phyloP scores from a whole-genome alignment of 2,797 vertebrate species.

The Peromyscus eremicus region DNA sequence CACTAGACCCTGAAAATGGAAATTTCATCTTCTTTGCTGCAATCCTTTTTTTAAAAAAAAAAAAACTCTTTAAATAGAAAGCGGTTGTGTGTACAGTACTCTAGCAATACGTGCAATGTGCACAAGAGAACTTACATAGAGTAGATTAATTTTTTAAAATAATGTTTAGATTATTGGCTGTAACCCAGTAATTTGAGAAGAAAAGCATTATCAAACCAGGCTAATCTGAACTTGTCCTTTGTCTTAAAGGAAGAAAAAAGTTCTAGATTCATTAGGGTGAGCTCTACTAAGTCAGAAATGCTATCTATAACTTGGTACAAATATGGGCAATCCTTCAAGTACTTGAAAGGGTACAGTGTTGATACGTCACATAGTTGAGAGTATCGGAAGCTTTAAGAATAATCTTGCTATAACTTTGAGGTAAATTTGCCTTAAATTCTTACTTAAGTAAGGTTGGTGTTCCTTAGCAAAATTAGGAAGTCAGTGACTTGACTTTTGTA shows the following conservation, averaged over 20 bases:
- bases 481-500: slow-evolving; percentile 49
- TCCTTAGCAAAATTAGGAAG: slow-evolving; percentile 43
- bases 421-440: slow-evolving; percentile 48
- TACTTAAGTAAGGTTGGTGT: slow-evolving; percentile 37
- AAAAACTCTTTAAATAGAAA: slow-evolving; percentile 77
- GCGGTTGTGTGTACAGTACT: slow-evolving; percentile 59
- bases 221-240: slow-evolving; percentile 45
- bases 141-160: not conserved
- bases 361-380: slow-evolving; percentile 1
- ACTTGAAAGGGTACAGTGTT: not conserved
- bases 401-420: slow-evolving; percentile 27
- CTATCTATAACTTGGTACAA: not conserved
- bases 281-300: slow-evolving; percentile 25
- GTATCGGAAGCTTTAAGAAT: slow-evolving; percentile 17
- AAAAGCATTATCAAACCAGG: not conserved
- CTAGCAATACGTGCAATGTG: not conserved
- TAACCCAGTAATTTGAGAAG: not conserved
- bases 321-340: not conserved
- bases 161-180: slow-evolving; percentile 19
- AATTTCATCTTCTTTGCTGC: slow-evolving; percentile 58
- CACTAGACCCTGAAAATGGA: not conserved
- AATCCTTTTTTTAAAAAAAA: not conserved
- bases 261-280: not conserved
- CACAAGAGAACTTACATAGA: slow-evolving; percentile 1
- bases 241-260: slow-evolving; percentile 2